These are phyloP conservation scores for Metopolophium dirhodum DNA, from an alignment of 1,140 invertebrate genomes.

Conservation along the genomic window DNA sequence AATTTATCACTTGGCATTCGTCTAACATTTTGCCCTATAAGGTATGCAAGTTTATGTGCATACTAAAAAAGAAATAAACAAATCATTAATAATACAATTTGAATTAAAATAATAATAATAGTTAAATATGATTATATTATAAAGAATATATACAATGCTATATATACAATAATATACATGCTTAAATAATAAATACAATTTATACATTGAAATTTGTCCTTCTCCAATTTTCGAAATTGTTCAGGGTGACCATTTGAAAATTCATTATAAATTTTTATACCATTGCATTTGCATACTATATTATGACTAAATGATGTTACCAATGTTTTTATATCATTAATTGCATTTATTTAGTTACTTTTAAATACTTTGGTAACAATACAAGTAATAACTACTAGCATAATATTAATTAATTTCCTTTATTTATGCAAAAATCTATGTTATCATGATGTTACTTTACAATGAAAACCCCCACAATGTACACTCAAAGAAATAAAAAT, in stretches of 20 bases:
- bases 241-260: too few relatives aligned
- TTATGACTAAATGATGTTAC: too few relatives aligned
- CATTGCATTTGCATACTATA: too few relatives aligned
- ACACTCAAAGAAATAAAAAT: not conserved
- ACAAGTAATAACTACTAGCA: not conserved
- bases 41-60: constrained; percentile 84
- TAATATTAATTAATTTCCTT: not conserved
- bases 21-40: constrained; percentile 76
- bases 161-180: too few relatives aligned
- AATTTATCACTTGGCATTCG: constrained; percentile 65
- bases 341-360: not conserved
- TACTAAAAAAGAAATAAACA: constrained; percentile 64
- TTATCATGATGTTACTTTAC: not conserved
- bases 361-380: not conserved
- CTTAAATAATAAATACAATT: not conserved
- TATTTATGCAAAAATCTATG: not conserved
- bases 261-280: not conserved
- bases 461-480: not conserved
- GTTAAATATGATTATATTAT: not conserved
- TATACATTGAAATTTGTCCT: not conserved
- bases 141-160: not conserved
- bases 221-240: too few relatives aligned
- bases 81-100: not conserved
- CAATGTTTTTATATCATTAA: not conserved
- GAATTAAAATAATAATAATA: not conserved